Base-by-base conservation (phyloP, 2,888 invertebrate species). In the Tenthredo mesomela region DNA sequence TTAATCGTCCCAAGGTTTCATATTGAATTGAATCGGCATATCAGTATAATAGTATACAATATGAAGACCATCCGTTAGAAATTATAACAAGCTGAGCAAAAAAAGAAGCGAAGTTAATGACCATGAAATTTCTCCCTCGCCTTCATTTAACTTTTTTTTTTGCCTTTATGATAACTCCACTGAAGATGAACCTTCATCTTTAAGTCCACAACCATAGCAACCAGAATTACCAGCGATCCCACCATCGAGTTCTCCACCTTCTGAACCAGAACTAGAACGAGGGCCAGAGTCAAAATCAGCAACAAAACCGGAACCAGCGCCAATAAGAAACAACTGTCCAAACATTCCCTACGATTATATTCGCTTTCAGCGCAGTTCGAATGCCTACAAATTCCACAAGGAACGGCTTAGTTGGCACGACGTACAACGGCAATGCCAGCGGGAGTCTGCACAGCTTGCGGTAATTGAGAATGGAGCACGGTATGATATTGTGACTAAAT, bases 381-480 rank as follows among this genome's bases (percentile, higher is more conserved):
- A 78, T 54, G 50, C 37, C 15, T 58, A 54, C 54, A 54, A 54
- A 37, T 18, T 33, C 33, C 58, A 54, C 18, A n/a, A 54, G 9
- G 75, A 78, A 33, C 7, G 1, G 33, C 12, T 43, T 12, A 21
- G 15, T 43, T 75, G 78, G 54, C 2, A 12, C 10, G n/a, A n/a
- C 0, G 18, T 37, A 9, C 9, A 54, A 18, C 0, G 18, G n/a
- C 15, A 0, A 50, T 78, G 78, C 9, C 10, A 78, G 21, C 18
- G 15, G 25, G 78, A 78, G 37, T 29, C 29, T 54, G 54, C 18
- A 33, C 33, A 21, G 47, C 25, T 75, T 43, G 75, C 21, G 33
- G n/a, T 78, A 33, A 54, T 78, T 37, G 78, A 78, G 37, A 78
- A 78, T 37, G 33, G 78, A 58, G 58, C n/a, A 54, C n/a, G 58